These are phyloP conservation scores for Dinomys branickii DNA, from an alignment of 2,113 vertebrate species.

Conservation along the genomic window DNA sequence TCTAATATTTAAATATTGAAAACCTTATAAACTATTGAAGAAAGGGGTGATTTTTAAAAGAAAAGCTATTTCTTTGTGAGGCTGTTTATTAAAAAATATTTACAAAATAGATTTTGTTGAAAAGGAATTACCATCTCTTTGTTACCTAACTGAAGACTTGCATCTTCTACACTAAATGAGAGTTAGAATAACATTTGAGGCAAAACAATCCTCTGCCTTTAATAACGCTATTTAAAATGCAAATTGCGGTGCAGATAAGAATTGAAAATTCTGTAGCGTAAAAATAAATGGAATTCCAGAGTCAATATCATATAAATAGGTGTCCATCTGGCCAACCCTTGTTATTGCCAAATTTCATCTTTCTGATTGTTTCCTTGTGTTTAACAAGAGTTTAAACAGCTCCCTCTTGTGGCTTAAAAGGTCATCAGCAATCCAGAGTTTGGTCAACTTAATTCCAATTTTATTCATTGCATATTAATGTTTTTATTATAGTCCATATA, in stretches of 20 bases:
- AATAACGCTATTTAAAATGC: slow-evolving; percentile 56
- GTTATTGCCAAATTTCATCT: slow-evolving; percentile 26
- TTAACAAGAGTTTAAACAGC: slow-evolving; percentile 74
- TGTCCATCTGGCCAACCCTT: slow-evolving; percentile 16
- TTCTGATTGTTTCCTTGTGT: slow-evolving; percentile 24
- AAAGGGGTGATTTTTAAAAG: slow-evolving; percentile 16
- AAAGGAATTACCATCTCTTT: slow-evolving; percentile 60
- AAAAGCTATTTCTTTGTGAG: slow-evolving; percentile 48
- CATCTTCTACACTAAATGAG: slow-evolving; percentile 55
- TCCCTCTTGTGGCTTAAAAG: slow-evolving; percentile 83
- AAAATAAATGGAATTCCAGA: slow-evolving; percentile 76
- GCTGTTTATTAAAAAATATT: background rate
- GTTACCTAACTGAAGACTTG: slow-evolving; percentile 46
- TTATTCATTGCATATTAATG: background rate
- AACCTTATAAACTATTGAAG: slow-evolving; percentile 1
- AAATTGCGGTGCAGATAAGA: slow-evolving; percentile 60
- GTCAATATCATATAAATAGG: slow-evolving; percentile 71
- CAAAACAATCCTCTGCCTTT: slow-evolving; percentile 8
- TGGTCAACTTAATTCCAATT: background rate
- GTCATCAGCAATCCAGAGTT: background rate
- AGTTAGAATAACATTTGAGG: slow-evolving; percentile 60
- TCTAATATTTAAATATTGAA: slow-evolving; percentile 43
- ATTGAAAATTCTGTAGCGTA: slow-evolving; percentile 65
- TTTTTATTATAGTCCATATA: background rate
- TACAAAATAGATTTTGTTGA: slow-evolving; percentile 7